Base-by-base conservation (phyloP, 2,797 vertebrate species). In the Carapus acus region DNA sequence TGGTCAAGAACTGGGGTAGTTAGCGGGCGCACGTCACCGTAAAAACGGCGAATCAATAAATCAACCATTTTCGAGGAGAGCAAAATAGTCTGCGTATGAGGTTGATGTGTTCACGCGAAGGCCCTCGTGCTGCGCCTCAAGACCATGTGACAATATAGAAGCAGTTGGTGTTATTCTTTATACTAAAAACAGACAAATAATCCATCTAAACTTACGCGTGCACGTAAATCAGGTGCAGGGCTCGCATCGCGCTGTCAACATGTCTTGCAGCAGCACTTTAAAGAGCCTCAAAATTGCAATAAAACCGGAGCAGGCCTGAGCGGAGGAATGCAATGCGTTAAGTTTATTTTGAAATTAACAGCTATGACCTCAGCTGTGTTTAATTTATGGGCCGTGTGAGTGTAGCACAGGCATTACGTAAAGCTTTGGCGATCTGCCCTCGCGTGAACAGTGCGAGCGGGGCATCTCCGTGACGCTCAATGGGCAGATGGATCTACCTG, bases 1-100 rank as follows among this genome's bases (percentile, higher is more conserved):
- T 43, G 69, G 75, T 73, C 75, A 73, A 76, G 66, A 77, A 76
- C 73, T n/a, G 69, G 62, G 56, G 59, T 57, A 64, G 59, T 71
- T 73, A 56, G 67, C 62, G 49, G 63, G 53, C 33, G 65, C 11
- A 41, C 65, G 27, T 41, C 27, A 23, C 44, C 43, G 23, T 36
- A 8, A 18, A 43, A 23, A 38, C 33, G 19, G 37, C 19, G 23
- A n/a, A 8, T 42, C 39, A 27, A 27, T 6, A 23, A 34, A 17
- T 29, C 15, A 12, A 17, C 46, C 18, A 46, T 9, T 56, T 34
- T 61, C 11, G 53, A 58, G 47, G 39, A 50, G 37, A 44, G 15
- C 18, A 15, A 15, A 2, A n/a, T 36, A 36, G n/a, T n/a, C n/a
- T n/a, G n/a, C 34, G 12, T 29, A 9, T 40, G 19, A 7, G 15